Percentiles rank a stretch among this genome's conserved stretches.
phyloP scores from a whole-genome alignment of 2,888 invertebrate genomes.

The Drosophila hamatofila region DNA sequence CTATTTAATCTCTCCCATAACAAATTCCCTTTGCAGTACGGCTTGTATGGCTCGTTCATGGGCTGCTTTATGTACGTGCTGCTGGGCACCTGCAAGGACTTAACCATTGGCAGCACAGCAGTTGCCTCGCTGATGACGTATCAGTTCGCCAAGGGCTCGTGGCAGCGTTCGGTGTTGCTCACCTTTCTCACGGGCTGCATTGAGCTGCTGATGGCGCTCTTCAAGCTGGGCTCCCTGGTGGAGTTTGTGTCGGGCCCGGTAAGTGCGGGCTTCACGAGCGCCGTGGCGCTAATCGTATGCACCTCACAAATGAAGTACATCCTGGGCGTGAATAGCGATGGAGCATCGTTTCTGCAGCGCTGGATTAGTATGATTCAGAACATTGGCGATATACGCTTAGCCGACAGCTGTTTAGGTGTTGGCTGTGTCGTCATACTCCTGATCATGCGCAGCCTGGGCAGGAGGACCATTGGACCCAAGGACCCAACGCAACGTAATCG shows the following conservation, averaged over 20 bases:
- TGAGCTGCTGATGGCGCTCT: conserved; percentile 92
- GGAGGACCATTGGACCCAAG: conserved; percentile 87
- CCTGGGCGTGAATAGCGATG: conserved; percentile 90
- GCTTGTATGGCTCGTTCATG: conserved; percentile 96
- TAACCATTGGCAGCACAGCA: conserved; percentile 96
- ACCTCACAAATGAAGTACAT: conserved; percentile 94
- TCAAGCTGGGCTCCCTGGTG: conserved; percentile 93
- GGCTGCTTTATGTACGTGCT: conserved; percentile 96
- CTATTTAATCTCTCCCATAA: neutral
- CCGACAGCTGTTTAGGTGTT: conserved; percentile 91
- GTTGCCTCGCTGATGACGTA: conserved; percentile 94
- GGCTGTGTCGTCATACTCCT: conserved; percentile 90
- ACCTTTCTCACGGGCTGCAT: conserved; percentile 91
- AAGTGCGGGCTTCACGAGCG: conserved; percentile 95
- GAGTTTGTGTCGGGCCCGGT: conserved; percentile 96
- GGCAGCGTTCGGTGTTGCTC: conserved; percentile 90
- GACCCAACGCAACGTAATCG: conserved; percentile 84
- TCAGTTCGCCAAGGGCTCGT: conserved; percentile 89
- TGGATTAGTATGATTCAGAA: conserved; percentile 91
- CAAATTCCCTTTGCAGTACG: conserved; percentile 88
- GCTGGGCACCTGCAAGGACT: conserved; percentile 96
- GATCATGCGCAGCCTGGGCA: conserved; percentile 90
- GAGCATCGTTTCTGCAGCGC: conserved; percentile 91
- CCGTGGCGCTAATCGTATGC: conserved; percentile 94
- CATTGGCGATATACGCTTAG: conserved; percentile 88